Percentiles rank a stretch among this genome's conserved stretches.
Evolutionary conservation across 1,140 invertebrate genomes (phyloP).

Genomic region (Mactra quadrangularis): DNA sequence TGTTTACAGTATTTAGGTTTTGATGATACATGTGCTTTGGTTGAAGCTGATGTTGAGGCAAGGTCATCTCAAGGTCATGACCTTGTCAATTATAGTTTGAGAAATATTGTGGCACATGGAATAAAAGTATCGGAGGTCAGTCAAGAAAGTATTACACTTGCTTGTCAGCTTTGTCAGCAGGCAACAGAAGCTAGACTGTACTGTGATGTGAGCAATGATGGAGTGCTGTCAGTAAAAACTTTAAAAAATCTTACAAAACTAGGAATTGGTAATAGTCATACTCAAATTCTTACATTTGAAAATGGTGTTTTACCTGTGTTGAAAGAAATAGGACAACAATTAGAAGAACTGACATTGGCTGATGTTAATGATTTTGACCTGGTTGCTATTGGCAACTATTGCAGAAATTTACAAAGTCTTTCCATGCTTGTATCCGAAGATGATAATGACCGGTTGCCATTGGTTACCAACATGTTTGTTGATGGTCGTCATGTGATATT

Average conservation of each 20-base stretch:
- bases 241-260: constrained; percentile 41
- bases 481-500: background rate
- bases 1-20: constrained; percentile 32
- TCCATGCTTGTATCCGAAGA: constrained; percentile 15
- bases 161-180: constrained; percentile 7
- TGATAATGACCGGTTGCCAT: background rate
- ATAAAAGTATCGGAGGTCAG: background rate
- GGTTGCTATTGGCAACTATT: constrained; percentile 7
- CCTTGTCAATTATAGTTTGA: background rate
- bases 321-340: constrained; percentile 38
- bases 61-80: constrained; percentile 2
- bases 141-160: constrained; percentile 10
- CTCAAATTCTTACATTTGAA: constrained; percentile 11
- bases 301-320: constrained; percentile 39
- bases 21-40: constrained; percentile 28
- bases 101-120: constrained; percentile 1
- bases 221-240: constrained; percentile 1
- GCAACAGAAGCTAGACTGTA: constrained; percentile 10
- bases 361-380: constrained; percentile 46
- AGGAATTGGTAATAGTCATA: constrained; percentile 21
- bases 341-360: constrained; percentile 29
- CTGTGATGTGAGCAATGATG: constrained; percentile 21
- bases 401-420: constrained; percentile 28
- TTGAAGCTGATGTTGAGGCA: constrained; percentile 10
- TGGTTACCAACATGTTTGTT: background rate